Percentiles rank a stretch among this genome's conserved stretches.
These are phyloP conservation scores for Pollenia griseotomentosa DNA, from an alignment of 2,888 invertebrate species.

Conservation along the genomic window DNA sequence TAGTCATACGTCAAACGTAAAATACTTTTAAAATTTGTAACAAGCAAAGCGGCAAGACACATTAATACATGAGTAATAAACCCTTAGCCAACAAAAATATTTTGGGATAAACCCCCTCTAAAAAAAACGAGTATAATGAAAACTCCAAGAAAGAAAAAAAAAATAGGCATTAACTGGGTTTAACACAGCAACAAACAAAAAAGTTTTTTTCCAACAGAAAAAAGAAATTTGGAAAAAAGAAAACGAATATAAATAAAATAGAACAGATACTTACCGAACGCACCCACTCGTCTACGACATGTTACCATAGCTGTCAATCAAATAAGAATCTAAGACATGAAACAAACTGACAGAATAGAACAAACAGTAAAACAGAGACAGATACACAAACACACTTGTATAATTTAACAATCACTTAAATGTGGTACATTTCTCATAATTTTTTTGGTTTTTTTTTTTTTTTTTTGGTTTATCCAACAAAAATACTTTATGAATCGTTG, in stretches of 20 bases:
- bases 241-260: slow-evolving; percentile 30
- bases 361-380: slow-evolving; percentile 14
- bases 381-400: not conserved
- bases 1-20: slow-evolving; percentile 1
- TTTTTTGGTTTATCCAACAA: not conserved
- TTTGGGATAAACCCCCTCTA: slow-evolving; percentile 42
- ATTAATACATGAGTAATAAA: slow-evolving; percentile 14
- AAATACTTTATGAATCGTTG: slow-evolving; percentile 27
- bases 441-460: not conserved
- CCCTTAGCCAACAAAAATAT: slow-evolving; percentile 37
- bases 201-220: slow-evolving; percentile 6
- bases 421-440: slow-evolving; percentile 60
- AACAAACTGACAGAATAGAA: slow-evolving; percentile 52
- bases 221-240: not conserved
- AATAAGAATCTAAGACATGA: slow-evolving; percentile 58
- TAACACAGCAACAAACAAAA: slow-evolving; percentile 47
- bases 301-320: slow-evolving; percentile 72
- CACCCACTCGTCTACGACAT: slow-evolving; percentile 62
- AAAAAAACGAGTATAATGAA: not conserved
- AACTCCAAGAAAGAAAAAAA: slow-evolving; percentile 29
- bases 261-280: slow-evolving; percentile 52
- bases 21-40: not conserved
- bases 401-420: slow-evolving; percentile 5
- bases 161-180: slow-evolving; percentile 58
- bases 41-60: not conserved